Conservation (phyloP, 2,113 vertebrate species). For the Trachemys scripta region DNA sequence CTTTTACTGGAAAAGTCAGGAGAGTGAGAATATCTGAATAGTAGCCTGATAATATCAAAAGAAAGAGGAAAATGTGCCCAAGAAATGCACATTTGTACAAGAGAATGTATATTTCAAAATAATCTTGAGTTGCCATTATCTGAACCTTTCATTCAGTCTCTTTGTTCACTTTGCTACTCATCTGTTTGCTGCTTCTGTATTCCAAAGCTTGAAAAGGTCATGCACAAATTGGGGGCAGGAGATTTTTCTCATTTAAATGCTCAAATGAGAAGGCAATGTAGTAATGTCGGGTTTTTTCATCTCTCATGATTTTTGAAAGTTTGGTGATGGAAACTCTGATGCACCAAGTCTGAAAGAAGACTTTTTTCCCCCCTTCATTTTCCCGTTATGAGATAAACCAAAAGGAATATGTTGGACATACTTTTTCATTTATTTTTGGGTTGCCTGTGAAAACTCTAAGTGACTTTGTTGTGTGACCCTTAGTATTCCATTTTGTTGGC, state of each 20-base stretch:
- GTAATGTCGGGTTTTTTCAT: neutral
- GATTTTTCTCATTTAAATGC: neutral
- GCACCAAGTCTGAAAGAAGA: neutral
- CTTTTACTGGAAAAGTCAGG: neutral
- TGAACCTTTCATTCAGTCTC: neutral
- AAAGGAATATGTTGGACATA: neutral
- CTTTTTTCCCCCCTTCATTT: neutral
- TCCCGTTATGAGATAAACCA: neutral
- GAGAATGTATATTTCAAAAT: neutral
- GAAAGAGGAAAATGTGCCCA: neutral
- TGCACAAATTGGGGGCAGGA: neutral
- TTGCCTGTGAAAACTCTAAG: neutral
- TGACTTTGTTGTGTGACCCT: neutral
- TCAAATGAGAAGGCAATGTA: neutral
- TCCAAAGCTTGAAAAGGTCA: neutral
- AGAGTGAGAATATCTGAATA: neutral
- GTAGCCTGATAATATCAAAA: neutral
- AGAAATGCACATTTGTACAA: neutral
- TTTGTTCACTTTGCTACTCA: neutral
- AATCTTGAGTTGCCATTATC: neutral
- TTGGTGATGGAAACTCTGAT: neutral
- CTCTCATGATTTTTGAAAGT: neutral
- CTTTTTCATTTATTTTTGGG: neutral
- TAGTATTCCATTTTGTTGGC: neutral
- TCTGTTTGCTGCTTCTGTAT: neutral